phyloP scores from a whole-genome alignment of 1,140 invertebrate genomes.

The Atta colombica region DNA sequence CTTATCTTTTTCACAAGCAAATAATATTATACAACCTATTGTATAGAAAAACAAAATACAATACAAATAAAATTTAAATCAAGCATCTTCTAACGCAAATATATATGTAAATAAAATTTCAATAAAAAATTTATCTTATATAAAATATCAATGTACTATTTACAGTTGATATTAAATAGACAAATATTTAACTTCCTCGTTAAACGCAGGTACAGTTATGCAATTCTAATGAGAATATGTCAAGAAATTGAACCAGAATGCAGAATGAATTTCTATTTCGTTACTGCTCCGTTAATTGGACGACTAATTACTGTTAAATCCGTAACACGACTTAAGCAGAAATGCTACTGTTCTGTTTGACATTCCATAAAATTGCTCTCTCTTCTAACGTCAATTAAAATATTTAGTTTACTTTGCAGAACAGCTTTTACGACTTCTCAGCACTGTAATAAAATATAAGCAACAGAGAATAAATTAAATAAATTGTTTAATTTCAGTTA shows the following conservation, averaged over 20 bases:
- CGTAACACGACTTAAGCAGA: constrained; percentile 17
- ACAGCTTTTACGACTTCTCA: constrained; percentile 7
- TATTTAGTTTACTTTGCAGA: constrained; percentile 32
- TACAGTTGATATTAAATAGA: neutral
- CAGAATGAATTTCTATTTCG: constrained; percentile 45
- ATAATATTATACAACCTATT: neutral
- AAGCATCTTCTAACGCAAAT: neutral
- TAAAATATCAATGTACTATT: neutral
- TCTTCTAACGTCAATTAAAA: constrained; percentile 40
- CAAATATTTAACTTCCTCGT: neutral
- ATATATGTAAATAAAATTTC: neutral
- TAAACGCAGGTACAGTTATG: constrained; percentile 9
- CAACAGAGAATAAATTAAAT: constrained; percentile 19
- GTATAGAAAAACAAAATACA: neutral
- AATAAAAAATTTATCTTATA: neutral
- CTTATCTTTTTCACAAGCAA: neutral
- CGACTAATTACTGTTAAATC: constrained; percentile 58
- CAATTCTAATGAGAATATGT: neutral
- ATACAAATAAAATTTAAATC: constrained; percentile 2
- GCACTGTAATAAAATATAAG: neutral
- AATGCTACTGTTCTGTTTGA: constrained; percentile 28
- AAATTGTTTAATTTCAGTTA: neutral
- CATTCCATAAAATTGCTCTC: constrained; percentile 41
- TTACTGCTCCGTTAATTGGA: constrained; percentile 53
- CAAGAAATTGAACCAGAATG: constrained; percentile 43